Evolutionary conservation across 2,113 vertebrate genomes (phyloP).

Genomic region (Piaya cayana): DNA sequence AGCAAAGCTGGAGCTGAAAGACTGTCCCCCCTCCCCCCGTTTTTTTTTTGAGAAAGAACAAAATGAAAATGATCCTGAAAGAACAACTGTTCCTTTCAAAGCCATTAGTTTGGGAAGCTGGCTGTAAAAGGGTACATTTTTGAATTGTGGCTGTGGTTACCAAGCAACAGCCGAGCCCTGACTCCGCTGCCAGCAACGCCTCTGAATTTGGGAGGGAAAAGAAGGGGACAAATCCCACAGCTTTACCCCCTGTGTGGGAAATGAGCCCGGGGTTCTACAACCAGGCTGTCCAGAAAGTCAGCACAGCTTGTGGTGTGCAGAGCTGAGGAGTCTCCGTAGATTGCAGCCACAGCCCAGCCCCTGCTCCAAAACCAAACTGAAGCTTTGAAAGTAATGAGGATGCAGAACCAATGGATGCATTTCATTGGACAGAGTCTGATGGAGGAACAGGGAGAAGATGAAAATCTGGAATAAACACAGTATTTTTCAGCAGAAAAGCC

Average conservation of each 20-base stretch:
- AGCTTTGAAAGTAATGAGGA: neutral
- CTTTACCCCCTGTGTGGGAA: too few species aligned
- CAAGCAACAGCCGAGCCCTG: constrained; percentile 50
- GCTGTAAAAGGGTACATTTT: constrained; percentile 53
- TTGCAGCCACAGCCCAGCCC: neutral
- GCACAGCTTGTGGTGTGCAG: rapidly evolving
- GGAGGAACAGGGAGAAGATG: neutral
- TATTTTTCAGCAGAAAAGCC: neutral
- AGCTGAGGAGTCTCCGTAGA: neutral
- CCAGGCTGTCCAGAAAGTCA: neutral
- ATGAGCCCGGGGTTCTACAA: neutral
- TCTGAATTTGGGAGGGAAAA: neutral
- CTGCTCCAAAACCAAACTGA: neutral
- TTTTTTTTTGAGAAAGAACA: neutral
- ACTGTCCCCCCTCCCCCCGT: neutral
- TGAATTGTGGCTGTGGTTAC: constrained; percentile 59
- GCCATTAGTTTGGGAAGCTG: constrained; percentile 47
- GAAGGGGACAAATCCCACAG: neutral
- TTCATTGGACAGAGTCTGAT: neutral
- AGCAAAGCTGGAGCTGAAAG: constrained; percentile 53
- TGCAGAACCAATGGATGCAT: rapidly evolving
- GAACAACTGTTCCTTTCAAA: constrained; percentile 67
- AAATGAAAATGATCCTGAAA: constrained; percentile 57
- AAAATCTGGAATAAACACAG: neutral
- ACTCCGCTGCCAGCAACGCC: neutral